Percentiles rank a stretch among this genome's conserved stretches.
Conservation (phyloP, 2,888 invertebrate genomes). For the Clusia tigrina region DNA sequence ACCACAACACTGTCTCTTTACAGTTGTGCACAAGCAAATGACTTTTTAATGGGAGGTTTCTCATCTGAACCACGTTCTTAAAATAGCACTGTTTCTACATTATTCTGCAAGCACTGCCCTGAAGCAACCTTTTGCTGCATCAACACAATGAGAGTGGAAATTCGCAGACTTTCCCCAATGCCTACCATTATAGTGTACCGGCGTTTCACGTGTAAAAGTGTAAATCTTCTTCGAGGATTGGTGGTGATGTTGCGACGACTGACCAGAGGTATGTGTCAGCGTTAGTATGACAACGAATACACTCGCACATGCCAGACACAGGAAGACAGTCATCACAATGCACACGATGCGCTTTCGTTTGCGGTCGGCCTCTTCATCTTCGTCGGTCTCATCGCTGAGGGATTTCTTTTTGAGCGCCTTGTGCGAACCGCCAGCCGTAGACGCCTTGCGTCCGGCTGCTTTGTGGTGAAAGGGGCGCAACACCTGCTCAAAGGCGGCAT, state of each 20-base stretch:
- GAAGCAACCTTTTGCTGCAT: too few relatives aligned
- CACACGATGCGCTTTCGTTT: slow-evolving; percentile 75
- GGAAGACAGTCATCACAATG: slow-evolving; percentile 75
- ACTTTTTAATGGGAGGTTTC: too few relatives aligned
- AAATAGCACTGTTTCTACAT: too few relatives aligned
- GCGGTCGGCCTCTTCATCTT: slow-evolving; percentile 71
- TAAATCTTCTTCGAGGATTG: slow-evolving; percentile 73
- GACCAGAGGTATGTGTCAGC: slow-evolving; percentile 75
- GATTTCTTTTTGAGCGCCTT: slow-evolving; percentile 61
- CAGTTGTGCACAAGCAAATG: too few relatives aligned
- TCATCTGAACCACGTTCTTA: too few relatives aligned
- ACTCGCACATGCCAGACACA: slow-evolving; percentile 77
- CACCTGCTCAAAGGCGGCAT: slow-evolving; percentile 63
- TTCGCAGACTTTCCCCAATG: too few relatives aligned
- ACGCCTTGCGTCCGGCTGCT: slow-evolving; percentile 56
- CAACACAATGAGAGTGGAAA: not conserved
- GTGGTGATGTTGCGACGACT: slow-evolving; percentile 71
- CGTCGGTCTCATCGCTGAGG: slow-evolving; percentile 64
- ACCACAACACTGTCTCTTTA: too few relatives aligned
- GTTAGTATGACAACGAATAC: slow-evolving; percentile 81
- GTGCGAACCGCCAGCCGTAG: slow-evolving; percentile 52
- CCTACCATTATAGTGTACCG: slow-evolving; percentile 64
- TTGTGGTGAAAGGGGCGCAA: slow-evolving; percentile 62
- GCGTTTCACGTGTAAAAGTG: slow-evolving; percentile 68
- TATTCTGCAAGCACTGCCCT: too few relatives aligned